Evolutionary conservation across 2,113 vertebrate genomes (phyloP).

Genomic region (Stictonetta naevosa): DNA sequence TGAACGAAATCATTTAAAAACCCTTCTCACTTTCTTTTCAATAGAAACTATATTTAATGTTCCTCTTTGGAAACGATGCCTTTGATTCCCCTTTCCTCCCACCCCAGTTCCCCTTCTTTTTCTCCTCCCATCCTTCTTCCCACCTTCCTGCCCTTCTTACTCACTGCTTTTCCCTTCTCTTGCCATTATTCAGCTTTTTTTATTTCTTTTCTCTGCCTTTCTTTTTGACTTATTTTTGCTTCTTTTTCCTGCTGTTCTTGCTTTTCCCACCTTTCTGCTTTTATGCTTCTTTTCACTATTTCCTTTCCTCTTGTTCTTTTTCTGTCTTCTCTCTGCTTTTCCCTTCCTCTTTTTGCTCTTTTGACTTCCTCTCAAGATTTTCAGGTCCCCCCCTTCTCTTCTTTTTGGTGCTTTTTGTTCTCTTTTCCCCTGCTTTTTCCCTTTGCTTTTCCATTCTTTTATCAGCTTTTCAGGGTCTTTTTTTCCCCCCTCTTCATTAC

Average conservation of each 20-base stretch:
- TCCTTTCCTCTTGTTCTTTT: neutral
- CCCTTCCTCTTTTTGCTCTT: neutral
- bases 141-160: neutral
- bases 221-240: neutral
- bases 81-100: neutral
- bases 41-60: neutral
- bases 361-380: neutral
- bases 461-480: neutral
- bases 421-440: neutral
- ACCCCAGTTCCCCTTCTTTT: neutral
- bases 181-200: neutral
- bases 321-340: neutral
- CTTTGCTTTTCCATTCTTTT: neutral
- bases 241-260: neutral
- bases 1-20: neutral
- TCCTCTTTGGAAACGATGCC: neutral
- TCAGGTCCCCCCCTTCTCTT: neutral
- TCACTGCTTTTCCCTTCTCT: neutral
- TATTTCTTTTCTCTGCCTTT: no score
- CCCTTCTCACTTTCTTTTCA: neutral
- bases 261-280: neutral
- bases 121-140: neutral
- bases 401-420: fast-evolving
- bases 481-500: neutral
- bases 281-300: neutral